phyloP scores from a whole-genome alignment of 2,113 vertebrate species.

The Uria lomvia region DNA sequence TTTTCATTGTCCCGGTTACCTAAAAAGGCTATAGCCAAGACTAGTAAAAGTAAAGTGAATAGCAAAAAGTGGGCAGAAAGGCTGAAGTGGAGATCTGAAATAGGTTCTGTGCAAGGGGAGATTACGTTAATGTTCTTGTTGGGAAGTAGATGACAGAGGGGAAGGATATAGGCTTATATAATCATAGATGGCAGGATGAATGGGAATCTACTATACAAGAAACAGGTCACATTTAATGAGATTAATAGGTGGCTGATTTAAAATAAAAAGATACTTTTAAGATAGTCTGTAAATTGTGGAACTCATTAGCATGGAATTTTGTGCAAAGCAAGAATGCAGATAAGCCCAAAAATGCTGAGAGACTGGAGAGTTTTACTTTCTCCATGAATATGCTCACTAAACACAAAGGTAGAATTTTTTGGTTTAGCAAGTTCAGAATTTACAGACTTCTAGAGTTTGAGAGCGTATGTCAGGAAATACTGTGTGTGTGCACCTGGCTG shows the following conservation, averaged over 20 bases:
- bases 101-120: not conserved
- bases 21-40: not conserved
- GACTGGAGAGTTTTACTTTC: not conserved
- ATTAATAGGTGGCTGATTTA: not conserved
- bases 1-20: not conserved
- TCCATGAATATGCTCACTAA: not conserved
- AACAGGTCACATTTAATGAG: not conserved
- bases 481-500: not conserved
- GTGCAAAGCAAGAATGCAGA: not conserved
- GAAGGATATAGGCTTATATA: not conserved
- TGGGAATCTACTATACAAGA: not conserved
- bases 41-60: not conserved
- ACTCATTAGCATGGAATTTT: not conserved
- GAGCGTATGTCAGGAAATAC: not conserved
- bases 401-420: not conserved
- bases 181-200: not conserved
- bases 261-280: not conserved
- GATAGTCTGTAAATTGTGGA: not conserved
- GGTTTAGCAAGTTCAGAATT: not conserved
- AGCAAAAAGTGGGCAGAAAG: not conserved
- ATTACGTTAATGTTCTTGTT: not conserved
- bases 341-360: not conserved
- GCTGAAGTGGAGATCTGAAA: not conserved
- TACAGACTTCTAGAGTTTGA: not conserved
- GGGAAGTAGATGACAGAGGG: not conserved